Base-by-base conservation (phyloP, 2,888 invertebrate genomes). In the Helleia helle region DNA sequence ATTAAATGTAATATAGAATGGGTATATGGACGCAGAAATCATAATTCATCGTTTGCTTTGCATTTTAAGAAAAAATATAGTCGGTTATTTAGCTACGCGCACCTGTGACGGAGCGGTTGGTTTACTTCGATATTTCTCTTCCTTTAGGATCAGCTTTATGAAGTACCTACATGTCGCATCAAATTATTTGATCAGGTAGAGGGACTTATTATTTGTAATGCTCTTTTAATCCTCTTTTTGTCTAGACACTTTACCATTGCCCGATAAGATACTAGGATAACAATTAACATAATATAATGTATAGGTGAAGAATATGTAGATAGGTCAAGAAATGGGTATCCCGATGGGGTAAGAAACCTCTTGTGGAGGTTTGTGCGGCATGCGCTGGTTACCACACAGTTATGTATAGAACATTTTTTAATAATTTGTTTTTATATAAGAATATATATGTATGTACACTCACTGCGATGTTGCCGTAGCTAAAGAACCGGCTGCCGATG, bases 281-380 rank as follows among this genome's bases (percentile, higher is more conserved):
- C n/a, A n/a, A n/a, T n/a, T n/a, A n/a, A 34, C 31, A 18, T 11
- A 17, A 31, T 15, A 5, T 15, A 30, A 11, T 31, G 3, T 18
- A 18, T 4, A 31, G 31, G 31, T 17, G 17, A 31, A 31, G 9
- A 34, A 22, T 30, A 18, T 34, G 34, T 34, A 34, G 34, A 34
- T 34, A 34, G 34, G 34, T 34, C 22, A 34, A 34, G 34, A 34
- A 34, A 31, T 29, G 29, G n/a, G n/a, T n/a, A 8, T 31, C 6
- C 6, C 6, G 3, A 22, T 5, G 22, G 22, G n/a, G n/a, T n/a
- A n/a, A n/a, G n/a, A 31, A 31, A 11, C 6, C 2, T 14, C 29
- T 29, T 15, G 14, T 17, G 17, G 31, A 29, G 30, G 30, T 34
- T 17, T 11, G 22, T 1, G 12, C 22, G 18, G 34, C 34, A 29